phyloP scores from a whole-genome alignment of 1,140 invertebrate species.

The Hyphantria cunea region DNA sequence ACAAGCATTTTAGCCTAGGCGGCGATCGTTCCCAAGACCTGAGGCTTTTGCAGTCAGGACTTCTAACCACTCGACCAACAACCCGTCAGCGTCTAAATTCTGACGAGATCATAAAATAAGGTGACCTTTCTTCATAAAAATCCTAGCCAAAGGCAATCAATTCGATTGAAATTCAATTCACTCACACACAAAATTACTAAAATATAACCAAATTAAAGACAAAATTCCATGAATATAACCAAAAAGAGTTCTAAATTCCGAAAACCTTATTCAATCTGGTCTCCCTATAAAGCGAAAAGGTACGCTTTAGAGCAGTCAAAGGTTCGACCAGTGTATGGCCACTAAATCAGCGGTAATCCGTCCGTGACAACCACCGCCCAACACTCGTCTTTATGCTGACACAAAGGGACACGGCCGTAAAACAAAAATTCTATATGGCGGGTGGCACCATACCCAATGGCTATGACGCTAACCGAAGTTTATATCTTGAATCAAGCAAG shows the following conservation, averaged over 20 bases:
- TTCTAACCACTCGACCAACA: too few relatives aligned
- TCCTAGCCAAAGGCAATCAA: too few relatives aligned
- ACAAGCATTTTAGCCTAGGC: too few relatives aligned
- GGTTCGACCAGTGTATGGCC: constrained; percentile 31
- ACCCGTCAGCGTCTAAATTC: too few relatives aligned
- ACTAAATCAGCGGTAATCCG: constrained; percentile 48
- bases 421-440: constrained; percentile 23
- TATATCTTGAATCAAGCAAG: background rate
- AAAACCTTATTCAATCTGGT: constrained; percentile 21
- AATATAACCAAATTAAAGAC: too few relatives aligned
- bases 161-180: too few relatives aligned
- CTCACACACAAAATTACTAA: too few relatives aligned
- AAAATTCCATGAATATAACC: too few relatives aligned
- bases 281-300: constrained; percentile 8
- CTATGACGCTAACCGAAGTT: constrained; percentile 3
- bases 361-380: constrained; percentile 33
- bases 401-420: constrained; percentile 10
- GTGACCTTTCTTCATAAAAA: too few relatives aligned
- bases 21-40: too few relatives aligned
- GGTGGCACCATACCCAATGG: constrained; percentile 4
- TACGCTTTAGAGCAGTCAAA: constrained; percentile 28
- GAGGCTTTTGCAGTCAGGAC: too few relatives aligned
- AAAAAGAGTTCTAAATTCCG: constrained; percentile 6
- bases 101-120: too few relatives aligned
- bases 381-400: constrained; percentile 7